A percentile compares a stretch with the other conserved stretches of the same genome.
Evolutionary conservation across 2,888 invertebrate genomes (phyloP).

Genomic region (Sycophila texana): DNA sequence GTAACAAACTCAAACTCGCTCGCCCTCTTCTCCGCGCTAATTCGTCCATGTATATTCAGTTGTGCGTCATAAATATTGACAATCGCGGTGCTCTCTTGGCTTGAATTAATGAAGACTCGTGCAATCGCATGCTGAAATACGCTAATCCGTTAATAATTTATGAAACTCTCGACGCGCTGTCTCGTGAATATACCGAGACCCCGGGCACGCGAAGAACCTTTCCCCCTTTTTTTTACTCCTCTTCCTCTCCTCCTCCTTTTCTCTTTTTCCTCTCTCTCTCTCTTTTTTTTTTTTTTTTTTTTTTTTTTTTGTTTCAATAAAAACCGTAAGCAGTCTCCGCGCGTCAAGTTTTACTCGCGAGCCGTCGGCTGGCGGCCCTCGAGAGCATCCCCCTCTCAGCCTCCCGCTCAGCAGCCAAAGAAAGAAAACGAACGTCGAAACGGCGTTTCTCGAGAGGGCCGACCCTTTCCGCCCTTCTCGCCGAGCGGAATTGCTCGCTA

Average conservation of each 20-base stretch:
- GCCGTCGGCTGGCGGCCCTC: not conserved
- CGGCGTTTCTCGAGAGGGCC: constrained; percentile 20
- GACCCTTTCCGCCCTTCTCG: constrained; percentile 54
- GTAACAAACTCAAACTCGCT: not conserved
- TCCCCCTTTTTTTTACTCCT: too few species aligned
- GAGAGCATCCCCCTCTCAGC: not conserved
- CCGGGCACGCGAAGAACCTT: not conserved
- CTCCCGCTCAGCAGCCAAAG: not conserved
- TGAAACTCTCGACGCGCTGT: constrained; percentile 15
- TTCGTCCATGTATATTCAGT: constrained; percentile 42
- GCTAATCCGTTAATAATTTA: constrained; percentile 52
- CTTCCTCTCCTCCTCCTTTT: not conserved
- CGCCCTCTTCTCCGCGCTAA: too few species aligned
- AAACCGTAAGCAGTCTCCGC: not conserved
- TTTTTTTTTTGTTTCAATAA: constrained; percentile 6
- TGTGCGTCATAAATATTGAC: constrained; percentile 42
- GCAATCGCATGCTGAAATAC: constrained; percentile 22
- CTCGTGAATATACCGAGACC: constrained; percentile 17
- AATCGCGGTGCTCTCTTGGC: constrained; percentile 29
- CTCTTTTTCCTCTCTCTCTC: not conserved
- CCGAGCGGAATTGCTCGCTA: constrained; percentile 40
- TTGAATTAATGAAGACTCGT: constrained; percentile 34
- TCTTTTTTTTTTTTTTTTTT: not conserved
- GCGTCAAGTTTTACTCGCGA: constrained; percentile 22
- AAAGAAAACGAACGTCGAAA: constrained; percentile 17